These are phyloP conservation scores for Eristalis intricaria DNA, from an alignment of 2,888 invertebrate species.

Conservation along the genomic window DNA sequence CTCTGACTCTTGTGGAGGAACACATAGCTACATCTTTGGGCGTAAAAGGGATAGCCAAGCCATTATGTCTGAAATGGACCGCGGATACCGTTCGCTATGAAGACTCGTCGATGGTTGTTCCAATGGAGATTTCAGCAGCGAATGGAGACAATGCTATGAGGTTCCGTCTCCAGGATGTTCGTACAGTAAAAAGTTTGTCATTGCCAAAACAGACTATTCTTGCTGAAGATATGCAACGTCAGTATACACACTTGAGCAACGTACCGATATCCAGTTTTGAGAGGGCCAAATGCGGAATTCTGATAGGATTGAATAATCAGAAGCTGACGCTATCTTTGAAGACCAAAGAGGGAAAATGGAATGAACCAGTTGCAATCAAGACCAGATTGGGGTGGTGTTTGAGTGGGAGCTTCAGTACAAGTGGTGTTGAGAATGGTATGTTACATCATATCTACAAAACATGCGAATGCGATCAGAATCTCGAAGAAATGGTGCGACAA, in stretches of 20 bases:
- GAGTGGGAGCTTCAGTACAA: conserved; percentile 9
- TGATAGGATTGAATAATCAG: conserved; percentile 59
- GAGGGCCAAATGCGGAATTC: neutral
- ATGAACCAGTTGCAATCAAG: conserved; percentile 59
- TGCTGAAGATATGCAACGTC: conserved; percentile 1
- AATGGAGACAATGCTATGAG: neutral
- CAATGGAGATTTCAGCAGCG: conserved; percentile 9
- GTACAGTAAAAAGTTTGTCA: neutral
- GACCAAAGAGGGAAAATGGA: conserved; percentile 41
- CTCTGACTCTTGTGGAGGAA: conserved; percentile 12
- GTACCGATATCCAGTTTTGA: conserved; percentile 20
- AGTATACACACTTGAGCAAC: conserved; percentile 49
- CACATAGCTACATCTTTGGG: conserved; percentile 5
- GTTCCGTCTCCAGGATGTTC: neutral
- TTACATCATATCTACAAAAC: conserved; percentile 31
- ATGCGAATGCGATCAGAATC: conserved; percentile 47
- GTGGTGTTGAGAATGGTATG: neutral
- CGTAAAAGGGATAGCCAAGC: conserved; percentile 3
- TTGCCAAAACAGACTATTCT: neutral
- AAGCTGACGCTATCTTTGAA: conserved; percentile 45
- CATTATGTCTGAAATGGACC: conserved; percentile 34
- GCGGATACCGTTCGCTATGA: neutral
- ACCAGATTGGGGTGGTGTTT: conserved; percentile 62
- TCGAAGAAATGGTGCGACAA: conserved; percentile 44
- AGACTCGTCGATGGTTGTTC: neutral